Percentiles rank a stretch among this genome's conserved stretches.
Conservation (phyloP, 2,888 invertebrate genomes). For the Agrotis segetum region DNA sequence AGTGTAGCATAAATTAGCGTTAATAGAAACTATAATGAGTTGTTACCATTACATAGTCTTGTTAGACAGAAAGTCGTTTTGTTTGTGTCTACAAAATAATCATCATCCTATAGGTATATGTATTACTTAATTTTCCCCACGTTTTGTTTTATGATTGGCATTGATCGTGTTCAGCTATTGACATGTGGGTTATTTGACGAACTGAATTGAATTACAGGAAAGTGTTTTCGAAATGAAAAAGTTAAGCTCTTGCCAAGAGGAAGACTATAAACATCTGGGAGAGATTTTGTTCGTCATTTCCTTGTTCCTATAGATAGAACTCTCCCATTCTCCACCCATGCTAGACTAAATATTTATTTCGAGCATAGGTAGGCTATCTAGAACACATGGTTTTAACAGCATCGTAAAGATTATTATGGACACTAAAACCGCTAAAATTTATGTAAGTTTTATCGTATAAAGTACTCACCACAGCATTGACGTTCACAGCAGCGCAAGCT, state of each 20-base stretch:
- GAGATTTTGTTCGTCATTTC: constrained; percentile 38
- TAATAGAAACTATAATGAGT: neutral
- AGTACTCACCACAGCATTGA: constrained; percentile 84
- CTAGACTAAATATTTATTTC: constrained; percentile 16
- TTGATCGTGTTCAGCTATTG: neutral
- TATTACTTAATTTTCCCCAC: too few species aligned
- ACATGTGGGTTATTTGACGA: neutral
- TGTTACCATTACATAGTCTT: neutral
- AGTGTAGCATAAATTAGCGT: neutral
- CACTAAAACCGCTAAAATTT: constrained; percentile 27
- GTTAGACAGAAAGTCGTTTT: neutral
- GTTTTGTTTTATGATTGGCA: neutral
- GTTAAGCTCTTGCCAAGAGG: constrained; percentile 47
- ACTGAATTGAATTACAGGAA: neutral
- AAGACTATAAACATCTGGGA: constrained; percentile 29
- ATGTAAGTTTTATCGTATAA: constrained; percentile 6
- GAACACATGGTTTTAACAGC: constrained; percentile 41
- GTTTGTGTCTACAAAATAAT: neutral
- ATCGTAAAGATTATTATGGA: constrained; percentile 40
- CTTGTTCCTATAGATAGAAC: constrained; percentile 41
- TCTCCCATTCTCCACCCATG: constrained; percentile 12
- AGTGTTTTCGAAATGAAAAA: constrained; percentile 27
- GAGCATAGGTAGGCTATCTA: constrained; percentile 8
- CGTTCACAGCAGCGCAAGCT: constrained; percentile 83
- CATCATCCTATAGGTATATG: neutral